Evolutionary conservation across 2,797 vertebrate genomes (phyloP).

Genomic region (Natrix natrix): DNA sequence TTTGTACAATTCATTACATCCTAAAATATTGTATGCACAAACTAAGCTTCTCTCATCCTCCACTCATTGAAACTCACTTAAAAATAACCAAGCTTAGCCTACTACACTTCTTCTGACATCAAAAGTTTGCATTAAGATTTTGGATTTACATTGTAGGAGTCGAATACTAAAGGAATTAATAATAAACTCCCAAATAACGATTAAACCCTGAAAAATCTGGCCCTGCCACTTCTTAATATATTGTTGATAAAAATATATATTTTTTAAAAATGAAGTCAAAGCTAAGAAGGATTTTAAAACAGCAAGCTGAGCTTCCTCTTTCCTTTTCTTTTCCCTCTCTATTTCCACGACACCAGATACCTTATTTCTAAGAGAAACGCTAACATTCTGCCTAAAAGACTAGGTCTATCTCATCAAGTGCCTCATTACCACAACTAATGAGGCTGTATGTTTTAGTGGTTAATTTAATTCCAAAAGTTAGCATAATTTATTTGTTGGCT

Average conservation of each 20-base stretch:
- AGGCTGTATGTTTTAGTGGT: conserved; percentile 48
- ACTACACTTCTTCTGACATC: neutral
- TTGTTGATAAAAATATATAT: neutral
- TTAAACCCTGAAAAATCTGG: neutral
- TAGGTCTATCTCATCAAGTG: conserved; percentile 43
- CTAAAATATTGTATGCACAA: neutral
- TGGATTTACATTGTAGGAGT: neutral
- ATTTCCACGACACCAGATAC: neutral
- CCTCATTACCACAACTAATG: conserved; percentile 55
- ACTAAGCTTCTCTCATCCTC: neutral
- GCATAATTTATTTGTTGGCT: conserved; percentile 53
- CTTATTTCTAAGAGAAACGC: neutral
- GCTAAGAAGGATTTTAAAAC: neutral
- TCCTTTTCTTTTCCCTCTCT: neutral
- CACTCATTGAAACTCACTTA: neutral
- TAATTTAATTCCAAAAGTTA: conserved; percentile 52
- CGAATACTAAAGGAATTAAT: neutral
- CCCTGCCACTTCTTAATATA: too few species aligned
- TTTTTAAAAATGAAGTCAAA: neutral
- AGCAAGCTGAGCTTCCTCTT: neutral
- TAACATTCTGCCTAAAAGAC: conserved; percentile 19
- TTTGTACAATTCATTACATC: neutral
- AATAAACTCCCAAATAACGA: neutral
- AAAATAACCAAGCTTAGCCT: neutral
- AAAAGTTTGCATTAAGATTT: neutral